phyloP scores from a whole-genome alignment of 2,797 vertebrate species.

The Pseudomugil tenellus region DNA sequence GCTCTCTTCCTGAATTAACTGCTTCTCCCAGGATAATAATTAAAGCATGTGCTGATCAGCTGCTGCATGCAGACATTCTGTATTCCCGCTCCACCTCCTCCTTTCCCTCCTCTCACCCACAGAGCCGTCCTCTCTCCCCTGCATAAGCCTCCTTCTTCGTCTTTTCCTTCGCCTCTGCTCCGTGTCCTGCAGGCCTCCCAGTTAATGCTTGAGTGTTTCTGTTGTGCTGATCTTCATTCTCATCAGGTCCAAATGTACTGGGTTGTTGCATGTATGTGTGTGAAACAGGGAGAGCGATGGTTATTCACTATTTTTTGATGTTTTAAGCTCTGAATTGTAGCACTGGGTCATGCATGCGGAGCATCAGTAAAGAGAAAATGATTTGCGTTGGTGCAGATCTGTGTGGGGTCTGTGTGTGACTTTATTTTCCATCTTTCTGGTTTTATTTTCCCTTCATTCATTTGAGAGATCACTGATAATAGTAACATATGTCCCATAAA shows the following conservation, averaged over 20 bases:
- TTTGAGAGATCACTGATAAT: conserved; percentile 32
- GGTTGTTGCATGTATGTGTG: conserved; percentile 37
- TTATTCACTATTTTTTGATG: conserved; percentile 4
- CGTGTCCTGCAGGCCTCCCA: conserved; percentile 34
- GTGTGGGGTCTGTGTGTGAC: conserved; percentile 60
- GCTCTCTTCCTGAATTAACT: conserved; percentile 70
- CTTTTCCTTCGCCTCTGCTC: conserved; percentile 15
- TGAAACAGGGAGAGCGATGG: neutral
- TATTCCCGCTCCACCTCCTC: conserved; percentile 25
- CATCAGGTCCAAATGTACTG: conserved; percentile 55
- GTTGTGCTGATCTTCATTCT: conserved; percentile 50
- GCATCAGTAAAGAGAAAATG: conserved; percentile 47
- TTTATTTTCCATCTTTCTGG: conserved; percentile 30
- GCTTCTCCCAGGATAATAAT: conserved; percentile 33
- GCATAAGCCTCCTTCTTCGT: neutral
- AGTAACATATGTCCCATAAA: conserved; percentile 24
- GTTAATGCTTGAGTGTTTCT: conserved; percentile 36
- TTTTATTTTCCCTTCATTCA: conserved; percentile 35
- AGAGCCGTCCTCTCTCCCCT: conserved; percentile 39
- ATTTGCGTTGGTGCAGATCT: conserved; percentile 53
- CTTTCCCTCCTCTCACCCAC: conserved; percentile 49
- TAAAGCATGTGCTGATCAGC: conserved; percentile 75
- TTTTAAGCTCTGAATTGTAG: conserved; percentile 36
- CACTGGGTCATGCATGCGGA: conserved; percentile 63
- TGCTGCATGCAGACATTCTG: conserved; percentile 69